Percentiles rank a stretch among this genome's conserved stretches.
Conservation (phyloP, 2,113 vertebrate species). For the Brachyistius frenatus region DNA sequence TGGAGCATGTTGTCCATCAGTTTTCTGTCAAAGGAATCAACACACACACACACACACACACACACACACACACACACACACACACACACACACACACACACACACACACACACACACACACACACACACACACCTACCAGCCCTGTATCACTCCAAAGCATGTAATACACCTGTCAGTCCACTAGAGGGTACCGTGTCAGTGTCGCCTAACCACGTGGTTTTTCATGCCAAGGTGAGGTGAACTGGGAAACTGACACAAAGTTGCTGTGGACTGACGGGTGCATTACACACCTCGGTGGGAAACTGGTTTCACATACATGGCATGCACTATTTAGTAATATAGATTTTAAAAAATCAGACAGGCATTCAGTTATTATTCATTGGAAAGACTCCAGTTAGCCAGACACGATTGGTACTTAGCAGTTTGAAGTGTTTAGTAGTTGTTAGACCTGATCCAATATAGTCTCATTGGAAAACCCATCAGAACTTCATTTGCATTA, state of each 20-base stretch:
- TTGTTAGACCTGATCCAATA: not conserved
- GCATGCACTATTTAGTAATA: not conserved
- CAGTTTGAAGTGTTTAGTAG: not conserved
- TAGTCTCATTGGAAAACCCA: not conserved
- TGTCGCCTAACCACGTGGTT: too few relatives aligned
- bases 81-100: too few relatives aligned
- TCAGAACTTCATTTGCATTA: not conserved
- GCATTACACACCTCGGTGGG: not conserved
- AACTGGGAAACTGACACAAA: too few relatives aligned
- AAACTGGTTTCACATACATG: not conserved
- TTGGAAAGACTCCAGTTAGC: not conserved
- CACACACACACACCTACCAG: too few relatives aligned
- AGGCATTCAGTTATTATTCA: not conserved
- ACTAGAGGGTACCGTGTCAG: too few relatives aligned
- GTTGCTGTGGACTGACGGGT: not conserved
- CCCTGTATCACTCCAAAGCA: too few relatives aligned
- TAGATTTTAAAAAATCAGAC: constrained; percentile 7
- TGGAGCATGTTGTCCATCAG: not conserved
- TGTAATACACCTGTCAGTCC: too few relatives aligned
- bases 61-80: too few relatives aligned
- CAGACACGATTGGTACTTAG: not conserved
- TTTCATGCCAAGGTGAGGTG: too few relatives aligned
- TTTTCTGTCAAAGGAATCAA: too few relatives aligned
- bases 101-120: too few relatives aligned
- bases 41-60: too few relatives aligned